phyloP scores from a whole-genome alignment of 2,797 vertebrate genomes.

The Coracias cyanogaster region DNA sequence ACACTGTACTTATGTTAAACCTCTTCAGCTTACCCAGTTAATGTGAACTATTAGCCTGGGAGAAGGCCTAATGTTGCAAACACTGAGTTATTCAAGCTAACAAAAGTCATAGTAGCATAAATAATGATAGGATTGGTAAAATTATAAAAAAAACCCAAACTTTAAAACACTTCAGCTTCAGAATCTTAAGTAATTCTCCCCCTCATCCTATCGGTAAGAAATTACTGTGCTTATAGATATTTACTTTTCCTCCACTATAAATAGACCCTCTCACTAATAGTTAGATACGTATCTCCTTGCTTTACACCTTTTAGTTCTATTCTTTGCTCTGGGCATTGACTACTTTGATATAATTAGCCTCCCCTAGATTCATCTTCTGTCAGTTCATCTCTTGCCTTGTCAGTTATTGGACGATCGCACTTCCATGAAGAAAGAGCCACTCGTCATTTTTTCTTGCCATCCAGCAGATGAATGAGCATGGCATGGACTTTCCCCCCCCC shows the following conservation, averaged over 20 bases:
- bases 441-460: background rate
- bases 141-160: background rate
- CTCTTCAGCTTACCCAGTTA: background rate
- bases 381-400: conserved; percentile 58
- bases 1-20: background rate
- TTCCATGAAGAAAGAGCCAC: conserved; percentile 20
- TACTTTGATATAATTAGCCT: conserved; percentile 42
- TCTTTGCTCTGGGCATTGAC: conserved; percentile 36
- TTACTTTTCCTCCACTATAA: background rate
- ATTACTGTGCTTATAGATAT: background rate
- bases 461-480: conserved; percentile 26
- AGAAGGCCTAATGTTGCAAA: background rate
- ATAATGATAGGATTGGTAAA: background rate
- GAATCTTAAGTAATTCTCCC: background rate
- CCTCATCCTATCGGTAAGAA: background rate
- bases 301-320: background rate
- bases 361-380: background rate
- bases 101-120: background rate
- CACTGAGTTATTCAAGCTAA: background rate
- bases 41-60: background rate
- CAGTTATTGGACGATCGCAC: conserved; percentile 51
- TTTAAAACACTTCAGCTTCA: background rate
- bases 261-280: background rate
- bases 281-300: background rate
- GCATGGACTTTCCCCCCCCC: conserved; percentile 8